Percentiles rank a stretch among this genome's conserved stretches.
Conservation (phyloP, 2,888 invertebrate genomes). For the Anthrax anthrax region DNA sequence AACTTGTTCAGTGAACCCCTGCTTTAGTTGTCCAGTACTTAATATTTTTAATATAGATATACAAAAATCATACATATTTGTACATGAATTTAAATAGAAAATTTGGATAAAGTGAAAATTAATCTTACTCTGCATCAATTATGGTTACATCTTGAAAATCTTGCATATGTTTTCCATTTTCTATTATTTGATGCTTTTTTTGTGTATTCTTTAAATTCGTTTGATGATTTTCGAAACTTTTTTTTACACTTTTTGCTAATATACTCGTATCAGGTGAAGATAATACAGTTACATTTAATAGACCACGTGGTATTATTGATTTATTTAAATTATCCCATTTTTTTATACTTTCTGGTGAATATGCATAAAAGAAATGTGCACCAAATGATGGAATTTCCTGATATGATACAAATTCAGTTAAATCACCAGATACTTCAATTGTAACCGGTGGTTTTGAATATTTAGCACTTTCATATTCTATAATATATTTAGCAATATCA, state of each 20-base stretch:
- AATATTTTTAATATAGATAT: not conserved
- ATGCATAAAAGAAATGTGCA: conserved; percentile 38
- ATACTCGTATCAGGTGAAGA: conserved; percentile 8
- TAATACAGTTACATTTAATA: conserved; percentile 1
- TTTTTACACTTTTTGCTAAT: conserved; percentile 1
- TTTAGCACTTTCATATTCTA: conserved; percentile 20
- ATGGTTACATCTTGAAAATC: not conserved
- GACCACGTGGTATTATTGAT: conserved; percentile 25
- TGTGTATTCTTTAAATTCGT: not conserved
- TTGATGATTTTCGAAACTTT: not conserved
- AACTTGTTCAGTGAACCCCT: not conserved
- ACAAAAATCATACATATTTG: too few species aligned
- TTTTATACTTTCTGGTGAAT: conserved; percentile 34
- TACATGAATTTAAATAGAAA: too few species aligned
- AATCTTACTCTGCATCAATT: not conserved
- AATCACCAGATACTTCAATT: conserved; percentile 31
- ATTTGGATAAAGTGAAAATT: too few species aligned
- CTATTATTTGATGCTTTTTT: not conserved
- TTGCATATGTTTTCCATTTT: not conserved
- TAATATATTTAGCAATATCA: conserved; percentile 26
- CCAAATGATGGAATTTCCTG: conserved; percentile 38
- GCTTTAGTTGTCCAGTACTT: not conserved
- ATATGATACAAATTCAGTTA: conserved; percentile 34
- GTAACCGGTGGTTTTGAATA: conserved; percentile 21
- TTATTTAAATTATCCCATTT: conserved; percentile 30